Percentiles rank a stretch among this genome's conserved stretches.
These are phyloP conservation scores for Monochamus alternatus DNA, from an alignment of 2,888 invertebrate genomes.

Conservation along the genomic window DNA sequence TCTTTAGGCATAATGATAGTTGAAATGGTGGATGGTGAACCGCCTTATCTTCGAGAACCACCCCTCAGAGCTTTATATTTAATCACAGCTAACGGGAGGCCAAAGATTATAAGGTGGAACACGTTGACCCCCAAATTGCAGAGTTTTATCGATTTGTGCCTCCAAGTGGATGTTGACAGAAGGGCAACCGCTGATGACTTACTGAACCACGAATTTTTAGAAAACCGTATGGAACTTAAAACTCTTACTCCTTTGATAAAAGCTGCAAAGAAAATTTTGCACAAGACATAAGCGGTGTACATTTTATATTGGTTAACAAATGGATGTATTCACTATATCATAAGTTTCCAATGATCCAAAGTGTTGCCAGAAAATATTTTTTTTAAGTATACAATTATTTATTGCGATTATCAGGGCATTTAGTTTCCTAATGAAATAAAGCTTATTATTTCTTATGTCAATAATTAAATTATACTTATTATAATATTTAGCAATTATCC, in stretches of 20 bases:
- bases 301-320: neutral
- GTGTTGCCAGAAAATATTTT: neutral
- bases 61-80: slow-evolving; percentile 93
- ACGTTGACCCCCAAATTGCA: slow-evolving; percentile 84
- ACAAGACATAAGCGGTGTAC: slow-evolving; percentile 71
- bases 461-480: too few relatives aligned
- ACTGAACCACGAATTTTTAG: slow-evolving; percentile 85
- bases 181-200: slow-evolving; percentile 86
- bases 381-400: slow-evolving; percentile 12
- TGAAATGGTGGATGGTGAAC: slow-evolving; percentile 97
- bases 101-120: slow-evolving; percentile 89
- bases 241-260: slow-evolving; percentile 91
- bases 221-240: slow-evolving; percentile 84
- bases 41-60: slow-evolving; percentile 96
- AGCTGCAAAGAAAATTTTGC: slow-evolving; percentile 90
- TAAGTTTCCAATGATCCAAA: neutral
- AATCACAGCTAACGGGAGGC: slow-evolving; percentile 96
- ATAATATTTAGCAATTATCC: too few relatives aligned
- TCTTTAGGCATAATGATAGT: slow-evolving; percentile 99
- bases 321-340: too few relatives aligned
- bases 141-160: slow-evolving; percentile 89
- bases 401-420: neutral
- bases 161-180: slow-evolving; percentile 87
- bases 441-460: too few relatives aligned
- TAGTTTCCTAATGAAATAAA: too few relatives aligned